A percentile compares a stretch with the other conserved stretches of the same genome.
Conservation (phyloP, 2,113 vertebrate species). For the Trematomus loennbergii region DNA sequence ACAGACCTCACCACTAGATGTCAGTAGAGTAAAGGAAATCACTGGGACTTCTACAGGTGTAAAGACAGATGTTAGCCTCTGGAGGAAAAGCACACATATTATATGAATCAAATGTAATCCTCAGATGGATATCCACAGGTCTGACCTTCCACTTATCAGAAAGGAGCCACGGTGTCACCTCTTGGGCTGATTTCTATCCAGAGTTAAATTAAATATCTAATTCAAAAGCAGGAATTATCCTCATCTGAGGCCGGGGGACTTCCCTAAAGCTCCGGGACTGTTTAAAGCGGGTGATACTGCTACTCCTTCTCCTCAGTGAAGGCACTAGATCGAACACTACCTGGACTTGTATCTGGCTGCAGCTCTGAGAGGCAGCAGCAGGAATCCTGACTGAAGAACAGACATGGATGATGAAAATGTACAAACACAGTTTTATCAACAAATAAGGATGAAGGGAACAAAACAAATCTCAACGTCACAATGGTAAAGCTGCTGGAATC, state of each 20-base stretch:
- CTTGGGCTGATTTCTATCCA: neutral
- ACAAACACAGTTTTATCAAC: neutral
- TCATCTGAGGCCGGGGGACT: conserved; percentile 2
- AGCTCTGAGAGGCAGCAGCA: conserved; percentile 39
- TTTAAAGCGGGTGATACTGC: no score
- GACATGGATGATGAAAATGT: neutral
- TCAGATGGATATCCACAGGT: neutral
- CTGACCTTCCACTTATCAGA: neutral
- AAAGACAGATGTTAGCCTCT: neutral
- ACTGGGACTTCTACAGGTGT: no score
- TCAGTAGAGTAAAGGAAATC: conserved; percentile 36
- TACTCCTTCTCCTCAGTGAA: conserved; percentile 58
- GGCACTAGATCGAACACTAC: conserved; percentile 78
- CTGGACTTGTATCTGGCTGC: conserved; percentile 57
- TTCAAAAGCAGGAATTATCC: conserved; percentile 29
- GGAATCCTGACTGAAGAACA: conserved; percentile 1
- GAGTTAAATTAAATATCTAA: neutral
- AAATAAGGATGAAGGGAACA: neutral
- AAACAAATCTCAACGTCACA: neutral
- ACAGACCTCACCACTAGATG: conserved; percentile 56
- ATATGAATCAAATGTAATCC: neutral
- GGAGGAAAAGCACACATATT: neutral
- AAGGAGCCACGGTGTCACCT: neutral
- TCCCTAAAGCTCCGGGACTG: conserved; percentile 40
- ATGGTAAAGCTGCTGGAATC: conserved; percentile 81